Evolutionary conservation across 2,797 vertebrate species (phyloP), one percentile per base, ranked within the genome.

Genomic region (Buphagus erythrorhynchus): DNA sequence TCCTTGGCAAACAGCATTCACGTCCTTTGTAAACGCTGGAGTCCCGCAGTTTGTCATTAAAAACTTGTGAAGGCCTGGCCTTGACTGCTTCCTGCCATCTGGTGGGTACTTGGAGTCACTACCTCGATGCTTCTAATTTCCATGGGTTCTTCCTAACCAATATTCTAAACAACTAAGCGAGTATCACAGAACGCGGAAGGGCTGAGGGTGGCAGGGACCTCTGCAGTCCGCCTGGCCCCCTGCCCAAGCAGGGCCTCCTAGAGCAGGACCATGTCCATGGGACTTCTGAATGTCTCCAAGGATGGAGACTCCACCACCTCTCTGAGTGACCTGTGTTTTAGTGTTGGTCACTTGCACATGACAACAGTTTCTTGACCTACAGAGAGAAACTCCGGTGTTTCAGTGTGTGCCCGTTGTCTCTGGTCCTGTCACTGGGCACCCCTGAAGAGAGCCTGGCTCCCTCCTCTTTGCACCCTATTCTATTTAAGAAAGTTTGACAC

Each of bases 31-130:
- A 35, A 51, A 31, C 4, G 2, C 22, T 1, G 31, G 31, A 28
- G 31, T 24, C 6, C 14, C 6, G 11, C 25, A 10, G 22, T 40
- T 67, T 16, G 35, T 40, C 33, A 21, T 43, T 4, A 12, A 24
- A 43, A 42, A 31, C 15, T 36, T 9, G 35, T 1, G 1, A 20
- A n/a, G 49, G 35, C 61, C 66, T 13, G 29, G 42, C 72, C 52
- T 84, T 33, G 42, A 69, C 85, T 57, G 59, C 16, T 65, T 92
- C 71, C 90, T 96, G 97, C 96, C 97, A 93, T 65, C 96, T 97
- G 68, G 62, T 93, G 97, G 97, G 48, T 35, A 42, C 46, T 7
- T 25, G 69, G 7, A 57, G 48, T 71, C 68, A 94, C 66, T 95
- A 31, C 91, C 26, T 13, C 71, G 8, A 25, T 9, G 10, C 11